These are phyloP conservation scores for Stegodyphus dumicola DNA, from an alignment of 1,140 invertebrate genomes.

Conservation along the genomic window DNA sequence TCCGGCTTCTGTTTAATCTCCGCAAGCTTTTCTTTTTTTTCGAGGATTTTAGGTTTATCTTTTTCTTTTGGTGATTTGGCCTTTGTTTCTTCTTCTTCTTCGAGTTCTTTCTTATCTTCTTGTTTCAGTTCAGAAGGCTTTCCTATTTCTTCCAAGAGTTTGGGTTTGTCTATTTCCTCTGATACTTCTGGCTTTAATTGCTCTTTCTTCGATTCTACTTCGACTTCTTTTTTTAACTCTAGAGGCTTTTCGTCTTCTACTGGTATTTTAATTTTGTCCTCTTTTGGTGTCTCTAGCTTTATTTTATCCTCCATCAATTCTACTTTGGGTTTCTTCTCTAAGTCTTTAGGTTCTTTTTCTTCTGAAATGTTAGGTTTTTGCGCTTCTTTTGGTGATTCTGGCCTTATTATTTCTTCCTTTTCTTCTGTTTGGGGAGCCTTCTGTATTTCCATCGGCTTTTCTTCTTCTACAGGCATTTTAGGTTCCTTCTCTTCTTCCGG, in stretches of 20 bases:
- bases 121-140: no score
- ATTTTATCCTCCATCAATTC: no score
- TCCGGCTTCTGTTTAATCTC: no score
- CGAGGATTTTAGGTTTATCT: background rate
- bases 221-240: background rate
- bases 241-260: background rate
- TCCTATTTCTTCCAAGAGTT: no score
- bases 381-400: conserved; percentile 52
- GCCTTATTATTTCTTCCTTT: conserved; percentile 2
- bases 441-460: background rate
- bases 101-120: no score
- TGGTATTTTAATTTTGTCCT: background rate
- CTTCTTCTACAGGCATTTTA: background rate
- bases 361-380: conserved; percentile 44
- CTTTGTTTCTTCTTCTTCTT: no score
- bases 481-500: conserved; percentile 39
- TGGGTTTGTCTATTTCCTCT: background rate
- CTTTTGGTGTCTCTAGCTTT: no score
- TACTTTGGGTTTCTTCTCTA: background rate
- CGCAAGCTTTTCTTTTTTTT: no score
- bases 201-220: background rate
- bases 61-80: conserved; percentile 55
- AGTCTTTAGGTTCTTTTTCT: conserved; percentile 14
- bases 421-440: background rate
- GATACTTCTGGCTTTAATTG: conserved; percentile 63